These are phyloP conservation scores for Acrocephalus scirpaceus DNA, from an alignment of 2,797 vertebrate species.

Conservation along the genomic window DNA sequence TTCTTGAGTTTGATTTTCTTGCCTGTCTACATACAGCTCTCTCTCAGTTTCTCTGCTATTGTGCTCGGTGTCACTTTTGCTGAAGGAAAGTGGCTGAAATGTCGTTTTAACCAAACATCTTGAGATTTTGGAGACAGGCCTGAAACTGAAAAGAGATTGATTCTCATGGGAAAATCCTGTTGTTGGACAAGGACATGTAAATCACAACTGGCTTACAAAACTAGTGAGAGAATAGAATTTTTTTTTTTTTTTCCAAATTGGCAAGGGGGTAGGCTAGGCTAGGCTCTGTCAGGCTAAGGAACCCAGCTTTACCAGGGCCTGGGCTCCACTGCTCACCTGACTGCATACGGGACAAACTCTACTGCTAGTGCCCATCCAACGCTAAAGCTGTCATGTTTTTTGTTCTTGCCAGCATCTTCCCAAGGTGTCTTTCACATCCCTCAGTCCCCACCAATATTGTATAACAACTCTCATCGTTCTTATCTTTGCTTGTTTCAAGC, in stretches of 20 bases:
- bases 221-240: background rate
- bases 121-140: slow-evolving; percentile 22
- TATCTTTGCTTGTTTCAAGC: background rate
- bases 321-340: background rate
- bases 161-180: background rate
- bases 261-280: background rate
- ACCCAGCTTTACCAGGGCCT: background rate
- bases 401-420: background rate
- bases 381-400: background rate
- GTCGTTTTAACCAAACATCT: background rate
- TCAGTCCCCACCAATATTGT: background rate
- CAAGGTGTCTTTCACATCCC: background rate
- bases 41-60: slow-evolving; percentile 12
- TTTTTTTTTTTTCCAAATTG: background rate
- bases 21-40: background rate
- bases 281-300: background rate
- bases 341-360: background rate
- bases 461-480: background rate
- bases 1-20: slow-evolving; percentile 45
- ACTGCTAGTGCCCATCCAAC: background rate
- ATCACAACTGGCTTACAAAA: slow-evolving; percentile 5
- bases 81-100: slow-evolving; percentile 48
- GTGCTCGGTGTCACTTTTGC: slow-evolving; percentile 35
- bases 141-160: slow-evolving; percentile 11
- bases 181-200: background rate